Evolutionary conservation across 2,888 invertebrate species (phyloP).

Genomic region (Epirrita christyi): DNA sequence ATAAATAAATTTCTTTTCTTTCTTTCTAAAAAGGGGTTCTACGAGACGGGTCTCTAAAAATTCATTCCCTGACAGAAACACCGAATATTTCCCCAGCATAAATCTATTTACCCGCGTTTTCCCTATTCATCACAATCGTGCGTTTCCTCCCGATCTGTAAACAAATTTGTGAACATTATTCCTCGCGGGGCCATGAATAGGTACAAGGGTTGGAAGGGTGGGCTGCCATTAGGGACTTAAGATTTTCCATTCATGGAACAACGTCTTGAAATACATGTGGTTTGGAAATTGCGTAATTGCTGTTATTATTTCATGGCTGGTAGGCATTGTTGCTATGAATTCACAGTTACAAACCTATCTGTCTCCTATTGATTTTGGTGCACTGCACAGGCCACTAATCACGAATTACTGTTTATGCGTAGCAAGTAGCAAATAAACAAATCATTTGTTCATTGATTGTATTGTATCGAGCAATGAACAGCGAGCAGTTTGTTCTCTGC

Average conservation of each 20-base stretch:
- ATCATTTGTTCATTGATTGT: too few relatives aligned
- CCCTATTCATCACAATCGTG: conserved; percentile 49
- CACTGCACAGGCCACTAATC: too few relatives aligned
- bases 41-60: conserved; percentile 8
- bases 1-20: too few relatives aligned
- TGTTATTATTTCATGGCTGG: conserved; percentile 43
- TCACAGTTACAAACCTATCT: too few relatives aligned
- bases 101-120: conserved; percentile 41
- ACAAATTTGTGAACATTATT: conserved; percentile 83
- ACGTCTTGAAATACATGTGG: conserved; percentile 66
- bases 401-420: too few relatives aligned
- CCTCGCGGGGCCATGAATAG: conserved; percentile 71
- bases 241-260: conserved; percentile 75
- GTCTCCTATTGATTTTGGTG: too few relatives aligned
- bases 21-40: conserved; percentile 8
- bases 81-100: conserved; percentile 39
- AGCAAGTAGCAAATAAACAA: too few relatives aligned
- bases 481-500: too few relatives aligned
- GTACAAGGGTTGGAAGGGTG: conserved; percentile 60
- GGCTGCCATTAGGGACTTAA: conserved; percentile 64
- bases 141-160: conserved; percentile 69
- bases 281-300: conserved; percentile 62
- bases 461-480: too few relatives aligned
- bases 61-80: conserved; percentile 35
- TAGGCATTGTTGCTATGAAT: conserved; percentile 9